phyloP scores from a whole-genome alignment of 2,888 invertebrate genomes.

The Alloplasta piceator region DNA sequence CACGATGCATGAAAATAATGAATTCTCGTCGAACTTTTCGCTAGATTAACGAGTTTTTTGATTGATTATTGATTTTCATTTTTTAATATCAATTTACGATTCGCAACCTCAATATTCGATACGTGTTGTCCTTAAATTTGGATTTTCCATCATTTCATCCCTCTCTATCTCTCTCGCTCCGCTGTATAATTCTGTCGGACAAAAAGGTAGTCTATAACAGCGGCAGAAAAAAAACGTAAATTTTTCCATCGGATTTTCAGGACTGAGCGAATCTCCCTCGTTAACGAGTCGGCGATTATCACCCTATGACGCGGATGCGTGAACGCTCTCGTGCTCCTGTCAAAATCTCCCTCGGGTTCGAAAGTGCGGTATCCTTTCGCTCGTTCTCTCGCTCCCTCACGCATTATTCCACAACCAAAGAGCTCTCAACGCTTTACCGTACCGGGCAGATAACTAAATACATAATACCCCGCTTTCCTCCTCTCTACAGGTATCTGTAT shows the following conservation, averaged over 20 bases:
- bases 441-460: neutral
- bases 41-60: neutral
- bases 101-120: neutral
- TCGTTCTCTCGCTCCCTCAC: conserved; percentile 4
- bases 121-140: neutral
- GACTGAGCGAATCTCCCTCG: conserved; percentile 47
- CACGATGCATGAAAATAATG: neutral
- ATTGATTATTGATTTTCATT: neutral
- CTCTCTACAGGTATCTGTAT: neutral
- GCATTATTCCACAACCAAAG: conserved; percentile 5
- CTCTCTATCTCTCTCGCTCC: neutral
- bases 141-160: neutral
- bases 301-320: conserved; percentile 75
- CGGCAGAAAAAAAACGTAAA: conserved; percentile 12
- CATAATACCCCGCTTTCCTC: conserved; percentile 20
- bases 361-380: conserved; percentile 33
- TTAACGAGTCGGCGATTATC: conserved; percentile 78
- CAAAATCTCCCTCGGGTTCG: conserved; percentile 60
- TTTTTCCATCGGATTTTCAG: conserved; percentile 40
- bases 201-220: too few relatives aligned
- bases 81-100: neutral
- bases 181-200: neutral
- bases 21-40: neutral
- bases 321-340: conserved; percentile 68
- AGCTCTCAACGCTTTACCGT: conserved; percentile 27